phyloP scores from a whole-genome alignment of 37 sponge, comb jelly and placozoan genomes.

The Aplysina aerophoba region DNA sequence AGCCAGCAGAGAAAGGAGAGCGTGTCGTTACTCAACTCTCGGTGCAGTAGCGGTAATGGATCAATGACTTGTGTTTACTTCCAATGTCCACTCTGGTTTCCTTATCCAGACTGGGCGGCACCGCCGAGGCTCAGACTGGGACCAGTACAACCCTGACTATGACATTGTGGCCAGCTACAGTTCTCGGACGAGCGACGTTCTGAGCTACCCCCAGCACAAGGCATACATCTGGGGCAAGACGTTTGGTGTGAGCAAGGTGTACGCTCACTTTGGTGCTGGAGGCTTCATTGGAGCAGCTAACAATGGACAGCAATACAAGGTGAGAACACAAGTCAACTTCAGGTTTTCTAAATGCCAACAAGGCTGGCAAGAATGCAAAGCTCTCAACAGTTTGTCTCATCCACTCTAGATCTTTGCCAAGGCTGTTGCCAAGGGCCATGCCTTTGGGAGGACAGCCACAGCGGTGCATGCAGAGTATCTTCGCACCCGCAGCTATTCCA shows the following conservation, averaged over 20 bases:
- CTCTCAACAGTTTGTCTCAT: neutral
- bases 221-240: slow-evolving; percentile 67
- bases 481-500: neutral
- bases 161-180: slow-evolving; percentile 44
- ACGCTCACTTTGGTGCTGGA: slow-evolving; percentile 44
- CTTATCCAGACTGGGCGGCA: neutral
- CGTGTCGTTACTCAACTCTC: too few species aligned
- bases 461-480: slow-evolving; percentile 26
- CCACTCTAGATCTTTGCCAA: slow-evolving; percentile 40
- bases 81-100: too few species aligned
- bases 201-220: slow-evolving; percentile 49
- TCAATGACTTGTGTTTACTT: too few species aligned
- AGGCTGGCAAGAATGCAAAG: neutral
- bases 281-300: slow-evolving; percentile 47
- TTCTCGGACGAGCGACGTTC: slow-evolving; percentile 41
- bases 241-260: slow-evolving; percentile 42
- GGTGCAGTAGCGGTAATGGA: too few species aligned
- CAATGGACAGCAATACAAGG: slow-evolving; percentile 30
- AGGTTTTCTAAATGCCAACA: neutral
- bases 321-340: too few species aligned
- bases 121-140: slow-evolving; percentile 53
- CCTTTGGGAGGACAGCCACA: slow-evolving; percentile 49
- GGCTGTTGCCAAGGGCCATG: slow-evolving; percentile 46
- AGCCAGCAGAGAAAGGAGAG: too few species aligned
- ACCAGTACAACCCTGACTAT: slow-evolving; percentile 27